Evolutionary conservation across 2,113 vertebrate genomes (phyloP).

Genomic region (Mesitornis unicolor): DNA sequence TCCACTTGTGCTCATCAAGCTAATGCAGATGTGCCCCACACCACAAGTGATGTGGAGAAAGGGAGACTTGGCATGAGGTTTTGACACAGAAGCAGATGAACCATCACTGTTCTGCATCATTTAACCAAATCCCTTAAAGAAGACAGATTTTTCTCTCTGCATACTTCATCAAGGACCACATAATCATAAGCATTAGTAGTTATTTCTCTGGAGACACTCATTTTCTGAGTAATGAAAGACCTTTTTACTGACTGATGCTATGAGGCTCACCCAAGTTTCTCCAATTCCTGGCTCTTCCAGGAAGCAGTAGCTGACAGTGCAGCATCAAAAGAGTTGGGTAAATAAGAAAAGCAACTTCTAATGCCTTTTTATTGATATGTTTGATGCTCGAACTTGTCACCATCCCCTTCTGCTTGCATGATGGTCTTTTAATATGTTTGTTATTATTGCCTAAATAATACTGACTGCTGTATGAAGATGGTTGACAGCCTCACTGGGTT

Average conservation of each 20-base stretch:
- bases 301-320: no score
- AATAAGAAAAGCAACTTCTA: background rate
- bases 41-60: rapidly evolving
- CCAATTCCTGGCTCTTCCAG: background rate
- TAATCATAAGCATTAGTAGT: rapidly evolving
- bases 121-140: rapidly evolving
- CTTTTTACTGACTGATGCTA: background rate
- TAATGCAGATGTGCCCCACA: rapidly evolving
- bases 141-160: background rate
- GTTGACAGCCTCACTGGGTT: background rate
- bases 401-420: background rate
- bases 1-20: background rate
- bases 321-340: no score
- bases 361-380: background rate
- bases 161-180: rapidly evolving
- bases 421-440: background rate
- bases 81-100: background rate
- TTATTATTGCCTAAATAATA: background rate
- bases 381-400: rapidly evolving
- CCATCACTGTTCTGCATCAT: rapidly evolving
- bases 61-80: rapidly evolving
- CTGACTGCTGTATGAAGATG: no score
- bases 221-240: background rate
- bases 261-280: background rate
- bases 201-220: rapidly evolving